Evolutionary conservation across 2,113 vertebrate species (phyloP).

Genomic region (Dolichallabes microphthalmus): DNA sequence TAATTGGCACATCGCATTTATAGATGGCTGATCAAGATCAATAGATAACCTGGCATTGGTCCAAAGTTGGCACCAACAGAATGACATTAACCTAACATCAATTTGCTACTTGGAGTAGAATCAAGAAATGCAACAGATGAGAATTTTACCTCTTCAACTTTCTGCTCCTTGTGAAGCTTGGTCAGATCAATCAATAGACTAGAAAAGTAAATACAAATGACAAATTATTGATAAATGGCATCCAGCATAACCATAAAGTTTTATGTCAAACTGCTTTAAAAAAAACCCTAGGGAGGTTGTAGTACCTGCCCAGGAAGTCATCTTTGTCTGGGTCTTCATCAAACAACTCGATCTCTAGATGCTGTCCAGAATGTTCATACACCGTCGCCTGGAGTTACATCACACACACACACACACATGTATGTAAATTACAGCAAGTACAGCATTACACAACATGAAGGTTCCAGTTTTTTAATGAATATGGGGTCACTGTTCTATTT

Average conservation of each 20-base stretch:
- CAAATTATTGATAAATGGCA: not conserved
- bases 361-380: slow-evolving; percentile 89
- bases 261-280: not conserved
- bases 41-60: not conserved
- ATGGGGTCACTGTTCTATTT: not conserved
- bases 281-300: not conserved
- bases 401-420: slow-evolving; percentile 24
- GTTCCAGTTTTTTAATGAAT: not conserved
- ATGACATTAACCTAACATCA: not conserved
- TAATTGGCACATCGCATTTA: not conserved
- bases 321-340: slow-evolving; percentile 98
- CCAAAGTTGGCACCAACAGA: not conserved
- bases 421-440: not conserved
- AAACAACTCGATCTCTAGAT: slow-evolving; percentile 94
- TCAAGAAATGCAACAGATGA: not conserved
- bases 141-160: slow-evolving; percentile 91
- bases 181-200: slow-evolving; percentile 93
- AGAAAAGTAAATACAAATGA: slow-evolving; percentile 45
- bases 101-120: not conserved
- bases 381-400: slow-evolving; percentile 79
- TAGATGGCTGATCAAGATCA: not conserved
- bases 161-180: slow-evolving; percentile 90
- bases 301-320: slow-evolving; percentile 93
- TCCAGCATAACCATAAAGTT: not conserved
- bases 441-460: not conserved